Base-by-base conservation (phyloP, 2,797 vertebrate species). In the Bufotes viridis region DNA sequence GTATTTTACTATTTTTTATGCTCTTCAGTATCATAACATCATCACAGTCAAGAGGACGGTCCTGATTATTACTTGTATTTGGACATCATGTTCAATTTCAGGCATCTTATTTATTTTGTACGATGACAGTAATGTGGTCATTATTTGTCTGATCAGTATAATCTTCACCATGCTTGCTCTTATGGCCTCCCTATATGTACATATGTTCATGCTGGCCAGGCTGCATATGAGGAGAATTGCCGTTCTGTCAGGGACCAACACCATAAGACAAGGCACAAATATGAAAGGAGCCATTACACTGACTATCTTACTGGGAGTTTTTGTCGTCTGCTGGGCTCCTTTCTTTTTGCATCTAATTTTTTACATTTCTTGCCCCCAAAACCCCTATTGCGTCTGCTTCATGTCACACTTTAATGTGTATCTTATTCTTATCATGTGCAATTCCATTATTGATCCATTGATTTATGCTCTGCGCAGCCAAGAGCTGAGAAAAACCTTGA, bases 331-430 rank as follows among this genome's bases (percentile, higher is more conserved):
- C 93, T 99, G 98, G 98, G 97, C 98, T 13, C 98, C 98, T 0
- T 98, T 99, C 90, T 99, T 99, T 90, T 95, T 99, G 12, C 98
- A 99, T 87, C 94, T 99, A 75, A 96, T 98, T 86, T 97, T 99
- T 91, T 98, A 98, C 89, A 97, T 99, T 92, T 96, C 96, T n/a
- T 99, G 98, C 84, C 98, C 98, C 53, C 93, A 96, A 83, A 99
- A 98, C 84, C 98, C 98, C 22, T 99, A 99, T 91, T 99, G 98
- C 90, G 95, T 97, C 74, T 99, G 98, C 87, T 99, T 98, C 93
- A 99, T 99, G 98, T 98, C 97, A 18, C 98, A 99, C 90, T 99
- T 99, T 90, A 98, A 98, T 94, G 94, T 99, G 92, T 99, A 99
- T 90, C 97, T 99, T 92, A 97, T 98, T 65, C 96, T 99, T 80